Percentiles rank a stretch among this genome's conserved stretches.
These are phyloP conservation scores for Acronicta leporina DNA, from an alignment of 2,888 invertebrate species.

Conservation along the genomic window DNA sequence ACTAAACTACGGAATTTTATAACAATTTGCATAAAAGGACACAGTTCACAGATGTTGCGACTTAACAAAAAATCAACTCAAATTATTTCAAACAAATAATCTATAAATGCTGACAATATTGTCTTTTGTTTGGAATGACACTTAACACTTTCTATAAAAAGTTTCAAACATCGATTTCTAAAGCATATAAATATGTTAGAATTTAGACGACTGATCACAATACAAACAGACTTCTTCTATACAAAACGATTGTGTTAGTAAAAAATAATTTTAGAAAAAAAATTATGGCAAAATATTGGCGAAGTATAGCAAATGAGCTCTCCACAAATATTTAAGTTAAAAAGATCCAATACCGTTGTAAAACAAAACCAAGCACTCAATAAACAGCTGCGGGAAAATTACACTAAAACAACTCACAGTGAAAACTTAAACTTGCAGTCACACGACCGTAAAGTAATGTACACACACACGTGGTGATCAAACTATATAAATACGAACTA, in stretches of 20 bases:
- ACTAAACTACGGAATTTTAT: conserved; percentile 76
- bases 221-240: conserved; percentile 70
- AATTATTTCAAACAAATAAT: conserved; percentile 75
- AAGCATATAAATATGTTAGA: conserved; percentile 76
- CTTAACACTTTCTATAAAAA: conserved; percentile 70
- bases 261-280: conserved; percentile 73
- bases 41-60: conserved; percentile 69
- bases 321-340: conserved; percentile 77
- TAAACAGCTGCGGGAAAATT: conserved; percentile 68
- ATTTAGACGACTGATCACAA: conserved; percentile 75
- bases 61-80: conserved; percentile 69
- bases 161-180: conserved; percentile 70
- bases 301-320: conserved; percentile 75
- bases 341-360: conserved; percentile 73
- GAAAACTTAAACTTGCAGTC: conserved; percentile 52
- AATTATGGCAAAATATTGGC: conserved; percentile 88
- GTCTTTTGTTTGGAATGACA: conserved; percentile 89
- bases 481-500: conserved; percentile 56
- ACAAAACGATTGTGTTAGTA: conserved; percentile 73
- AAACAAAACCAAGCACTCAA: conserved; percentile 70
- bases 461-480: conserved; percentile 55
- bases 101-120: conserved; percentile 88
- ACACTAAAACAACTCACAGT: conserved; percentile 67
- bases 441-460: conserved; percentile 44
- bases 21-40: conserved; percentile 73